Evolutionary conservation across 1,140 invertebrate species (phyloP).

Genomic region (Pseudomyrmex concolor): DNA sequence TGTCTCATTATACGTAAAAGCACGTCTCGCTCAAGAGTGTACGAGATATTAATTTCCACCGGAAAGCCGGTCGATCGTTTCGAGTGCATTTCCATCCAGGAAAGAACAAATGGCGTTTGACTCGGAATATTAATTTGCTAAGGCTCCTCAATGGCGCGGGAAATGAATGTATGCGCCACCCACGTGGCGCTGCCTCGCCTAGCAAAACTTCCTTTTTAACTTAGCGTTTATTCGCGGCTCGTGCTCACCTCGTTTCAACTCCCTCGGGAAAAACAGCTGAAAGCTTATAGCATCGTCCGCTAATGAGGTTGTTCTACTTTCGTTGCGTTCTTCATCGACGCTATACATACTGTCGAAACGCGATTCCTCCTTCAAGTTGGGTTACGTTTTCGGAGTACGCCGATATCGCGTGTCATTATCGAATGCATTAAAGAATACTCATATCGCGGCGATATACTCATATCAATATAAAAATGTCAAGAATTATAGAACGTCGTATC

Average conservation of each 20-base stretch:
- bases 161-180: conserved; percentile 36
- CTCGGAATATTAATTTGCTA: conserved; percentile 45
- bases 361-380: conserved; percentile 36
- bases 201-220: conserved; percentile 55
- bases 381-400: conserved; percentile 15
- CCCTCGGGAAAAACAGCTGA: conserved; percentile 42
- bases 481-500: conserved; percentile 23
- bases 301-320: conserved; percentile 60
- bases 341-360: conserved; percentile 1
- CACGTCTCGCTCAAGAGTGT: background rate
- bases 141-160: conserved; percentile 22
- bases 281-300: conserved; percentile 40
- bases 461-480: conserved; percentile 26
- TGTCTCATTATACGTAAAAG: conserved; percentile 22
- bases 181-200: conserved; percentile 46
- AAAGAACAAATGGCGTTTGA: conserved; percentile 34
- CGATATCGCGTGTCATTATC: conserved; percentile 44
- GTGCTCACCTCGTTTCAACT: conserved; percentile 51
- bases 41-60: conserved; percentile 31
- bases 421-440: conserved; percentile 20
- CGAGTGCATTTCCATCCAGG: conserved; percentile 21
- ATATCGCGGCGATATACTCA: conserved; percentile 27
- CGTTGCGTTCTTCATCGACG: conserved; percentile 50
- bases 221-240: conserved; percentile 55
- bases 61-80: conserved; percentile 6